A percentile compares a stretch with the other conserved stretches of the same genome.
Conservation (phyloP, 2,797 vertebrate genomes). For the Chaetodon trifasciatus region DNA sequence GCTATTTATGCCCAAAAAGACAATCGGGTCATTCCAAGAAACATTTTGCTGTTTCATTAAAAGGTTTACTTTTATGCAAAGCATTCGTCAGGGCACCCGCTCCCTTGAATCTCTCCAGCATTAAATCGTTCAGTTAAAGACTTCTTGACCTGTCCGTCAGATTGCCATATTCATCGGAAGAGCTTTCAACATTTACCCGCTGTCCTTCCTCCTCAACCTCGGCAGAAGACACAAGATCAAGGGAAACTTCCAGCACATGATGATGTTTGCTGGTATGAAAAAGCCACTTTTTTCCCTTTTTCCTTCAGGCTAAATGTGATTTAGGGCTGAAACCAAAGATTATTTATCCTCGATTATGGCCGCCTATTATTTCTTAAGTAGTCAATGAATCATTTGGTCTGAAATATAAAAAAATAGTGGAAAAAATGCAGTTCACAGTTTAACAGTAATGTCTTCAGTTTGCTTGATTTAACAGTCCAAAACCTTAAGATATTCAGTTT, state of each 20-base stretch:
- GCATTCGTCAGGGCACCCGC: not conserved
- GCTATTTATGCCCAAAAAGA: not conserved
- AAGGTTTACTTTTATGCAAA: not conserved
- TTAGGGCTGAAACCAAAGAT: no score
- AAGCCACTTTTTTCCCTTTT: not conserved
- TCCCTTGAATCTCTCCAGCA: not conserved
- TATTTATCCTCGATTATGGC: no score
- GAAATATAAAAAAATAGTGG: not conserved
- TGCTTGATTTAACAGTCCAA: not conserved
- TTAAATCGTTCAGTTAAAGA: not conserved
- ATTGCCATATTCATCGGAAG: constrained; percentile 94
- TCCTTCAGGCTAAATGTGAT: not conserved
- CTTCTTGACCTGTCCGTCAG: constrained; percentile 86
- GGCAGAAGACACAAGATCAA: constrained; percentile 96
- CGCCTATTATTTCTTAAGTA: no score
- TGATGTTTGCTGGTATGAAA: constrained; percentile 97
- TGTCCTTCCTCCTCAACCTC: constrained; percentile 96
- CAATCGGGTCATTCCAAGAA: not conserved
- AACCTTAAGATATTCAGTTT: not conserved
- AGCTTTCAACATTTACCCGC: constrained; percentile 95
- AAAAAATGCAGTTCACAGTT: not conserved
- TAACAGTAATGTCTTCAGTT: not conserved
- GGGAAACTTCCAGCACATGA: constrained; percentile 98
- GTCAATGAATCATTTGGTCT: not conserved
- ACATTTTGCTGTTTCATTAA: not conserved